Base-by-base conservation (phyloP, 2,888 invertebrate genomes). In the Athetis lepigone region DNA sequence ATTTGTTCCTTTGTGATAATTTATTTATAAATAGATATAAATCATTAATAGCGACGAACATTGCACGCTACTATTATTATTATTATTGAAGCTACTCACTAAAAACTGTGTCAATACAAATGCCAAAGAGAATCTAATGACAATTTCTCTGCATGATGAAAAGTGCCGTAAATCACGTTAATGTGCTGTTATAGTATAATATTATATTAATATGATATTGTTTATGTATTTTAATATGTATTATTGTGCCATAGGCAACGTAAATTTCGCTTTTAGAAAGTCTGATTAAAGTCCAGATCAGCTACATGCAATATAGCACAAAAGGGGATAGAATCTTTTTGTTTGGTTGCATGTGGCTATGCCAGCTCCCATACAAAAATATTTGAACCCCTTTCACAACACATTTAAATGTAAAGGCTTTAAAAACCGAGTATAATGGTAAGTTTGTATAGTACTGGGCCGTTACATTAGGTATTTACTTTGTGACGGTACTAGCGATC, bases 51-150 rank as follows among this genome's bases (percentile, higher is more conserved):
- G 49, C 27, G 76, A 29, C 37, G 33, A 59, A 61, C 39, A 75
- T 50, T 45, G 42, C 77, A 76, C 64, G 72, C 71, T 36, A 46
- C 43, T 70, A 52, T 70, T 52, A 69, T 62, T 27, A 49, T 36
- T 46, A 52, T 39, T 52, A n/a, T n/a, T 33, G 0, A 11, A 49
- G 49, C 50, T 33, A 33, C 36, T 75, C 29, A 57, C 46, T 46
- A 11, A 45, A 49, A 33, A 45, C 55, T 70, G 23, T 52, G 49
- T 55, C 45, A 25, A 45, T 33, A 37, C 21, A 42, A 59, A 76
- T 51, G 52, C 72, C 71, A 72, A 70, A 70, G 39, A 58, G 64
- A 70, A 59, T 25, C 33, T 57, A 60, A 61, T 33, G 19, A 54
- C 23, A 43, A 45, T 33, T 49, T 76, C 52, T 57, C 33, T 71